Evolutionary conservation across 2,888 invertebrate species (phyloP).

Genomic region (Nemotelus pantherinus): DNA sequence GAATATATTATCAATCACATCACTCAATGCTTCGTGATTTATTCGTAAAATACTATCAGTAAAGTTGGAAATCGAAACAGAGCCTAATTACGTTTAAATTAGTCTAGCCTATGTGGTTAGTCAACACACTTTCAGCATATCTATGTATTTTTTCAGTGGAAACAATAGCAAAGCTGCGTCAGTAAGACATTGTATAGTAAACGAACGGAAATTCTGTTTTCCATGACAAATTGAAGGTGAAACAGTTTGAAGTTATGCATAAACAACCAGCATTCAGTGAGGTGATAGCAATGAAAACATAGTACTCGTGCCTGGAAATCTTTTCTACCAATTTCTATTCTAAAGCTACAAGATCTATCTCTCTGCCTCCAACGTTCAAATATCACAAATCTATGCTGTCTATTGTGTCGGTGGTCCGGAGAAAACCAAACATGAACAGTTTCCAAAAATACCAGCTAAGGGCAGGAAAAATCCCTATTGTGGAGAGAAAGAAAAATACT

Average conservation of each 20-base stretch:
- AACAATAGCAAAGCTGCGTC: too few relatives aligned
- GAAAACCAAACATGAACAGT: conserved; percentile 2
- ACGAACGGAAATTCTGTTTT: too few relatives aligned
- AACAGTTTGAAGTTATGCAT: not conserved
- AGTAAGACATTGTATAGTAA: too few relatives aligned
- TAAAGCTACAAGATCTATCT: not conserved
- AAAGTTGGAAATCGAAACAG: conserved; percentile 17
- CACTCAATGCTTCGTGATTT: conserved; percentile 16
- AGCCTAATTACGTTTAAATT: conserved; percentile 42
- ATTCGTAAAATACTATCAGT: not conserved
- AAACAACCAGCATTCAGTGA: too few relatives aligned
- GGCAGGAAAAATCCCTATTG: not conserved
- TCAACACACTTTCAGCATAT: too few relatives aligned
- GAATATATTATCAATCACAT: conserved; percentile 8
- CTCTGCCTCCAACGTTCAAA: not conserved
- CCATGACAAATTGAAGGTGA: not conserved
- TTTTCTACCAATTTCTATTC: not conserved
- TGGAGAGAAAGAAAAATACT: not conserved
- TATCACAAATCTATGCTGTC: not conserved
- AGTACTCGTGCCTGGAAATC: not conserved
- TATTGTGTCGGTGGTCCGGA: conserved; percentile 25
- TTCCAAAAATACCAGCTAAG: not conserved
- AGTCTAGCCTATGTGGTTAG: not conserved
- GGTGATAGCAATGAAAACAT: not conserved
- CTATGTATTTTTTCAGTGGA: too few relatives aligned